phyloP scores from a whole-genome alignment of 2,797 vertebrate species.

The Pseudochaenichthys georgianus region DNA sequence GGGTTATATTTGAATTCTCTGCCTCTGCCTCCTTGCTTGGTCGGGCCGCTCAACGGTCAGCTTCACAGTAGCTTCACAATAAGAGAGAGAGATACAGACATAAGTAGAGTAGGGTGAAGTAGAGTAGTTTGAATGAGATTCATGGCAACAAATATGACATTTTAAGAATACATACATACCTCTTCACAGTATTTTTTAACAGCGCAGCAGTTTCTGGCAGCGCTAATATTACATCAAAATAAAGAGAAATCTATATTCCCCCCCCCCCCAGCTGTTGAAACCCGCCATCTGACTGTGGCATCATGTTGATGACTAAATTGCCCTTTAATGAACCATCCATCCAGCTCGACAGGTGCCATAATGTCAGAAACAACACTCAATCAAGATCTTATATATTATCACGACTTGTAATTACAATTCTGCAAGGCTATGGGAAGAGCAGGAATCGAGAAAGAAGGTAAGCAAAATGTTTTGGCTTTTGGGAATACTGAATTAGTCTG shows the following conservation, averaged over 20 bases:
- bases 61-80: background rate
- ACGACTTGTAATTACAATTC: conserved; percentile 11
- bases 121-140: background rate
- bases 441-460: background rate
- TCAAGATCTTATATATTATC: conserved; percentile 22
- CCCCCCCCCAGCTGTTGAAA: conserved; percentile 28
- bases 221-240: conserved; percentile 10
- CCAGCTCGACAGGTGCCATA: conserved; percentile 44
- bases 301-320: conserved; percentile 45
- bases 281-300: conserved; percentile 57
- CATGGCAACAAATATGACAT: conserved; percentile 4
- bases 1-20: no score
- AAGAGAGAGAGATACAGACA: background rate
- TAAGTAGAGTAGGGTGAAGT: no score
- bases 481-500: background rate
- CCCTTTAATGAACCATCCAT: conserved; percentile 53
- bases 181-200: background rate
- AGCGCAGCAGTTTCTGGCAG: conserved; percentile 7
- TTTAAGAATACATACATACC: conserved; percentile 25
- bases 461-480: background rate
- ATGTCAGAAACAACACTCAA: conserved; percentile 43
- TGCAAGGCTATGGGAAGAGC: background rate
- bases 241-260: background rate
- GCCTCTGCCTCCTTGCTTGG: no score
- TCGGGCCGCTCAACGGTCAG: no score